A percentile compares a stretch with the other conserved stretches of the same genome.
phyloP scores from a whole-genome alignment of 2,797 vertebrate species.

The Channa striata region DNA sequence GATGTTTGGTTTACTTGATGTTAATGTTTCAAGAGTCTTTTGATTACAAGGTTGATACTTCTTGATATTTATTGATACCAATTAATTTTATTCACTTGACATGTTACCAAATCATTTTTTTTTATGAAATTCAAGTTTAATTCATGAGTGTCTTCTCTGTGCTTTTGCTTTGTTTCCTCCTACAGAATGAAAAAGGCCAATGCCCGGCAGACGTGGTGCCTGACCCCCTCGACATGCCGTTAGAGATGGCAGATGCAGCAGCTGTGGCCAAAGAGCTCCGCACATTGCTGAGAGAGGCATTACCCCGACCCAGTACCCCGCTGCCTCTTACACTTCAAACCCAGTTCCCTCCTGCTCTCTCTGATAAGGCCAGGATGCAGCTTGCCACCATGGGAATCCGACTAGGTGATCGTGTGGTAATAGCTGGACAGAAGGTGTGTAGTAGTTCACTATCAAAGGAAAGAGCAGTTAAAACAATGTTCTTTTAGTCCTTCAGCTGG shows the following conservation, averaged over 20 bases:
- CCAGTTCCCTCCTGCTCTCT: constrained; percentile 73
- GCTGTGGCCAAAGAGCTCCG: constrained; percentile 92
- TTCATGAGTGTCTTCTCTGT: not conserved
- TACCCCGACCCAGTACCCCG: constrained; percentile 85
- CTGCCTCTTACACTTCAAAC: constrained; percentile 78
- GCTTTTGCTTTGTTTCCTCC: not conserved
- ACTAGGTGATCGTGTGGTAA: constrained; percentile 93
- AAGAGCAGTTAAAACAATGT: not conserved
- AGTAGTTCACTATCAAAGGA: constrained; percentile 13
- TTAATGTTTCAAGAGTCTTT: not conserved
- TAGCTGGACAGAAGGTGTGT: constrained; percentile 96
- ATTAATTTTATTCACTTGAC: constrained; percentile 4
- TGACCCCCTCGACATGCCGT: constrained; percentile 94
- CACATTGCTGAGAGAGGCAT: constrained; percentile 86
- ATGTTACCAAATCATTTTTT: not conserved
- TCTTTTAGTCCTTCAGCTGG: not conserved
- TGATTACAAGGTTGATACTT: not conserved
- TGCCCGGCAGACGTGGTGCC: constrained; percentile 93
- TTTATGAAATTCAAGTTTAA: not conserved
- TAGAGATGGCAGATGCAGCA: constrained; percentile 95
- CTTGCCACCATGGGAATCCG: constrained; percentile 89
- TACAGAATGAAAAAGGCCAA: constrained; percentile 93
- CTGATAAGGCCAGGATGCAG: constrained; percentile 82
- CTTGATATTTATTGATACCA: constrained; percentile 1
- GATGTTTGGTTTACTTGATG: not conserved